phyloP scores from a whole-genome alignment of 2,113 vertebrate species.

The Lasiurus borealis region DNA sequence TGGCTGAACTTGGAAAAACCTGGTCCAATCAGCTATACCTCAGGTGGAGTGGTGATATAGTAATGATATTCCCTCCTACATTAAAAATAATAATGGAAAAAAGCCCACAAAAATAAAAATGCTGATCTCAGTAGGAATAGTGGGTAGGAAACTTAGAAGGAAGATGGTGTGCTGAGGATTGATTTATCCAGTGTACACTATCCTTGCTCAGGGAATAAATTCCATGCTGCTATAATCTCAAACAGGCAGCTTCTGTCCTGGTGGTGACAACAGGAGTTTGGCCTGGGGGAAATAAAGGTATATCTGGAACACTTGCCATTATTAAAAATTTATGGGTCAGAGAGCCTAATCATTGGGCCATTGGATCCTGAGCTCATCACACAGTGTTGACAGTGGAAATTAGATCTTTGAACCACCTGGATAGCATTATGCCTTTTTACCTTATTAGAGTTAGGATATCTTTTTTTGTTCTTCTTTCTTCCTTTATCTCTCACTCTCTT shows the following conservation, averaged over 20 bases:
- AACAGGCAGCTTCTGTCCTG: not conserved
- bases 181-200: not conserved
- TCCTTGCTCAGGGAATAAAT: not conserved
- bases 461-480: not conserved
- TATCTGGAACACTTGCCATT: conserved; percentile 1
- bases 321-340: conserved; percentile 44
- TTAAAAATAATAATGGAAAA: not conserved
- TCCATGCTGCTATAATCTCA: not conserved
- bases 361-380: not conserved
- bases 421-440: conserved; percentile 7
- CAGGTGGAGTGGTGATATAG: not conserved
- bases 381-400: not conserved
- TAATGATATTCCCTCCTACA: not conserved
- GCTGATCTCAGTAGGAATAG: not conserved
- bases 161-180: not conserved
- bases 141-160: not conserved
- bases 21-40: not conserved
- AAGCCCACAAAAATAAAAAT: not conserved
- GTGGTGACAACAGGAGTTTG: conserved; percentile 9
- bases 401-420: conserved; percentile 36
- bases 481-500: not conserved
- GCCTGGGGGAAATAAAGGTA: not conserved
- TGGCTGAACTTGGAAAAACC: not conserved
- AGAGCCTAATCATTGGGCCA: not conserved
- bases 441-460: not conserved